Evolutionary conservation across 2,113 vertebrate species (phyloP).

Genomic region (Chloropsis cyanopogon): DNA sequence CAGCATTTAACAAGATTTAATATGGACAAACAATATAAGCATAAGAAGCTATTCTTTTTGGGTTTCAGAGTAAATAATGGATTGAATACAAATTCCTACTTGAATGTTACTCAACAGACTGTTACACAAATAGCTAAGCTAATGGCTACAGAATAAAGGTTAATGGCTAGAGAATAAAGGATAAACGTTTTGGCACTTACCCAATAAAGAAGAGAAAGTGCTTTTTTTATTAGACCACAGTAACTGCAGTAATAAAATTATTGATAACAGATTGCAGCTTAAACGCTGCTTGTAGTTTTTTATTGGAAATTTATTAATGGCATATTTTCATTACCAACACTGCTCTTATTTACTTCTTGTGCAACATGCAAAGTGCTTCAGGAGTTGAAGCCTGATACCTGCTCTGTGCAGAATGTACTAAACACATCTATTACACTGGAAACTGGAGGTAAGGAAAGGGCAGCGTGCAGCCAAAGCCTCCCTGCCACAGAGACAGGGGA

Average conservation of each 20-base stretch:
- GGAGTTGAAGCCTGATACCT: not conserved
- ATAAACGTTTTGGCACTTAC: conserved; percentile 58
- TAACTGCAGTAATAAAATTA: conserved; percentile 58
- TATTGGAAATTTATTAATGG: conserved; percentile 29
- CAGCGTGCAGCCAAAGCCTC: not conserved
- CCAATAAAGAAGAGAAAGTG: conserved; percentile 62
- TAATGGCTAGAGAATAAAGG: conserved; percentile 62
- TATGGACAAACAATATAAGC: not conserved
- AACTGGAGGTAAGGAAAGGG: not conserved
- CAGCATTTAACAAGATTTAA: not conserved
- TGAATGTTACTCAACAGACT: conserved; percentile 42
- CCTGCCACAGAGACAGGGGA: not conserved
- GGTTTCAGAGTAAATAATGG: conserved; percentile 40
- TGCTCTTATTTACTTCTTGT: conserved; percentile 6
- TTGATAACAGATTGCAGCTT: conserved; percentile 60
- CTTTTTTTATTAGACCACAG: conserved; percentile 54
- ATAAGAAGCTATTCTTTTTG: conserved; percentile 2
- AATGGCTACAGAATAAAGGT: conserved; percentile 64
- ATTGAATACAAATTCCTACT: conserved; percentile 53
- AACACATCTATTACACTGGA: not conserved
- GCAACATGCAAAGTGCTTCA: not conserved
- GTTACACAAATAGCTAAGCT: conserved; percentile 55
- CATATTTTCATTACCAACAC: conserved; percentile 42
- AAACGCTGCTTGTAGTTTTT: conserved; percentile 1
- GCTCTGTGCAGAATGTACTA: not conserved